Evolutionary conservation across 2,888 invertebrate species (phyloP), one percentile per base, ranked within the genome.

Genomic region (Vanessa cardui): DNA sequence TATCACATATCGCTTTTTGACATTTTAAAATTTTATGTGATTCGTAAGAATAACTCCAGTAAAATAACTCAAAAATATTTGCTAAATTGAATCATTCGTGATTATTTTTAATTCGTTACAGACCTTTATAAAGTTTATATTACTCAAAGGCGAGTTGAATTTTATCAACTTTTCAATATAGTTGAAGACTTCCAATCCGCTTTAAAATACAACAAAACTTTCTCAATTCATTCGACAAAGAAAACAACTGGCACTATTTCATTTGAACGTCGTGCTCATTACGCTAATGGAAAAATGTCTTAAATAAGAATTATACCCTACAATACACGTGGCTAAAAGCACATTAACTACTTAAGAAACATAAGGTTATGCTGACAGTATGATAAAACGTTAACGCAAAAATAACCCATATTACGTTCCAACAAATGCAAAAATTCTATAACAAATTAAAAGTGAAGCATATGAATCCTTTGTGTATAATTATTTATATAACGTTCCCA

Each of bases 211-310:
- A 45, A 59, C 50, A 50, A 50, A 59, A 60, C 26, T 49, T 64
- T 45, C 26, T 50, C 56, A 18, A 52, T 52, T 64, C 15, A 18
- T 59, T 60, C 44, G 16, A 44, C 44, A 47, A 64, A 58, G 60
- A 54, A 65, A 65, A 54, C 58, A 62, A 21, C 56, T 18, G n/a
- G 33, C 20, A 63, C 65, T 69, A 71, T 72, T 72, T 72, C 67
- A 72, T 74, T 73, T 73, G 72, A 39, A 56, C 56, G 33, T 64
- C 69, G 66, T 66, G 66, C 73, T 73, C 73, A 69, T 73, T 74
- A 72, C 69, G 69, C 69, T 73, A 74, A 74, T 74, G 74, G 73
- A 56, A 72, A 70, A 68, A 72, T 68, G 61, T 72, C 69, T 70
- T 65, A 66, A 66, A 64, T 65, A 65, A 70, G 66, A 73, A 70